These are phyloP conservation scores for Regulus satrapa DNA, from an alignment of 2,113 vertebrate species.

Conservation along the genomic window DNA sequence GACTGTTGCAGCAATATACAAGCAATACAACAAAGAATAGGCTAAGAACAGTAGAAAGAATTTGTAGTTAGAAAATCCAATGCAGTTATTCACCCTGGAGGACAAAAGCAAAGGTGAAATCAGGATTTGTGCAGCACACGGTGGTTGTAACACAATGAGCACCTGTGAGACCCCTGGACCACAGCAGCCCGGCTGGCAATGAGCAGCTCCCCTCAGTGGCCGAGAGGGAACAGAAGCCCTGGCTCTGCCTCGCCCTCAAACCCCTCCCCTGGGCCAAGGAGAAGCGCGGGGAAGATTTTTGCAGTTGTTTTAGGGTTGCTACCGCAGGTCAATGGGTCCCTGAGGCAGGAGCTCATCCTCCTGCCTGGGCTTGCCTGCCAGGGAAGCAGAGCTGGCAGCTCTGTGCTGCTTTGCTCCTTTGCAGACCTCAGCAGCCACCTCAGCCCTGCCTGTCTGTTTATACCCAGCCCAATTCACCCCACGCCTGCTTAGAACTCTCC, in stretches of 20 bases:
- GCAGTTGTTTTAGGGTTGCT: not conserved
- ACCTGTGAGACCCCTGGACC: too few relatives aligned
- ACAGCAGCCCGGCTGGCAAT: fast-evolving
- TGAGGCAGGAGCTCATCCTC: not conserved
- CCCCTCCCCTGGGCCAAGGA: not conserved
- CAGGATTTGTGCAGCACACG: not conserved
- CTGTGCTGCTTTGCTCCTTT: not conserved
- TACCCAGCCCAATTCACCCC: not conserved
- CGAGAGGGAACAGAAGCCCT: not conserved
- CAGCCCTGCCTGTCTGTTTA: not conserved
- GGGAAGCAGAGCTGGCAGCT: not conserved
- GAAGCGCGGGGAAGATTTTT: fast-evolving
- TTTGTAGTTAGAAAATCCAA: conserved; percentile 99
- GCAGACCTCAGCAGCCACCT: not conserved
- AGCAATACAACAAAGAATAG: conserved; percentile 93
- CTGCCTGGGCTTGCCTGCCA: not conserved
- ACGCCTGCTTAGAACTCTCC: not conserved
- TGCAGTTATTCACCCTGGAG: conserved; percentile 97
- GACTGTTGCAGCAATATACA: conserved; percentile 90
- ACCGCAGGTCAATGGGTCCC: not conserved
- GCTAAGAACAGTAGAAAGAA: conserved; percentile 96
- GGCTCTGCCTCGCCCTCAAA: not conserved
- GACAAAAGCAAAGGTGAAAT: conserved; percentile 60
- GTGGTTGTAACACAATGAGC: not conserved
- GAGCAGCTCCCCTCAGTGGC: not conserved